Base-by-base conservation (phyloP, 2,113 vertebrate genomes). In the Solea senegalensis region DNA sequence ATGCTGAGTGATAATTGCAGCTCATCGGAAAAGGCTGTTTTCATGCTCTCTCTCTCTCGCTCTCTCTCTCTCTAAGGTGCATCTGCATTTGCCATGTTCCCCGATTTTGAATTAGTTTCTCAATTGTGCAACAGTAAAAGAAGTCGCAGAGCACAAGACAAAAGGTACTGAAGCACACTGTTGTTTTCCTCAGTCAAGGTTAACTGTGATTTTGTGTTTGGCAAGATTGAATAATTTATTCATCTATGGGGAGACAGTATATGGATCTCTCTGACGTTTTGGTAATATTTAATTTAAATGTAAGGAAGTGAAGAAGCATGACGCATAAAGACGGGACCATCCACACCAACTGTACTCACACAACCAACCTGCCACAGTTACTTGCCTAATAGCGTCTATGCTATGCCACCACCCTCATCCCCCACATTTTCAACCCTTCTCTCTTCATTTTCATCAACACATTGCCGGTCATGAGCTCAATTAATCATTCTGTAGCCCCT, bases 401-500 rank as follows among this genome's bases (percentile, higher is more conserved):
- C 66, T 54, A 52, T 49, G 67, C 64, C 59, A 39, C 57, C 62
- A 28, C 64, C 16, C 41, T 40, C 7, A 55, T 21, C 21, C 21
- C 21, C 21, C 21, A 57, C 54, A 60, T 27, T 54, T 34, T 64
- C 76, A 77, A 66, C 56, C 74, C 62, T 69, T 87, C 83, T 69
- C 81, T 85, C 81, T 83, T 92, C 77, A 89, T 88, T 92, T 89
- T 89, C 89, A 92, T 92, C 85, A 91, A 87, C 92, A 90, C 87
- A 89, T 81, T 89, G 85, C 80, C 90, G 88, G 92, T 92, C 89
- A 74, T 94, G 89, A 91, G 90, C 84, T 88, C 91, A 92, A 89
- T 92, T 91, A 91, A 90, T 92, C 85, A 88, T 83, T 74, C 69
- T 62, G 69, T 69, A 86, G 81, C 80, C 80, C 80, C 78, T 84